Base-by-base conservation (phyloP, 53 echinoderm and acorn worm genomes). In the Patiria pectinifera region DNA sequence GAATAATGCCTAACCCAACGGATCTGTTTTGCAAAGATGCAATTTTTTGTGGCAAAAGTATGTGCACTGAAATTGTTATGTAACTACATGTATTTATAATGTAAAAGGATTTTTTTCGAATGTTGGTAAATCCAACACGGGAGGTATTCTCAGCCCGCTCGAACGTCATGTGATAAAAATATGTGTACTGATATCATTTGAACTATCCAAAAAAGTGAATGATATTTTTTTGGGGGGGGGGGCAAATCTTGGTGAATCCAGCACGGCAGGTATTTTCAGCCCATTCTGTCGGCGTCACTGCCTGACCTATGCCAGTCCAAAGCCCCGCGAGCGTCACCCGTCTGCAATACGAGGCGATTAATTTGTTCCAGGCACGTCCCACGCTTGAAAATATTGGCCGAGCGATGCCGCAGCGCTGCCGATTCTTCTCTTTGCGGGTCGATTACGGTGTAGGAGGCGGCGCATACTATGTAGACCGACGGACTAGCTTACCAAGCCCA, bases 371-470 rank as follows among this genome's bases (percentile, higher is more conserved):
- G 69, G 80, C 89, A 61, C 79, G 13, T 45, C 62, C 48, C 47
- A 19, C 89, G 80, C 66, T 69, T 3, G 87, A 87, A 78, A 87
- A 77, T 48, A 66, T 87, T 90, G 90, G 69, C 81, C 47, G 69
- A 81, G 90, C 11, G 81, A 69, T 90, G 80, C 78, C 82, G 1
- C 12, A 48, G 80, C 71, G 45, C 22, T 47, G 19, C 44, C 9
- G 13, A 44, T 45, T 43, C 62, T 90, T 48, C 69, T 16, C 53
- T 53, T 53, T 48, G 46, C 59, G 69, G 62, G 46, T 61, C 18
- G 89, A 89, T 89, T 77, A 89, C 78, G 45, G 19, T 9, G 53
- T 12, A 45, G 78, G 88, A 88, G 78, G 77, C 45, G 58, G 53
- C 8, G 53, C 35, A 24, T 85, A 18, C 48, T 71, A 5, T 15